Evolutionary conservation across 1,140 invertebrate species (phyloP), one percentile per base, ranked within the genome.

Genomic region (Euura saliciscinereae): DNA sequence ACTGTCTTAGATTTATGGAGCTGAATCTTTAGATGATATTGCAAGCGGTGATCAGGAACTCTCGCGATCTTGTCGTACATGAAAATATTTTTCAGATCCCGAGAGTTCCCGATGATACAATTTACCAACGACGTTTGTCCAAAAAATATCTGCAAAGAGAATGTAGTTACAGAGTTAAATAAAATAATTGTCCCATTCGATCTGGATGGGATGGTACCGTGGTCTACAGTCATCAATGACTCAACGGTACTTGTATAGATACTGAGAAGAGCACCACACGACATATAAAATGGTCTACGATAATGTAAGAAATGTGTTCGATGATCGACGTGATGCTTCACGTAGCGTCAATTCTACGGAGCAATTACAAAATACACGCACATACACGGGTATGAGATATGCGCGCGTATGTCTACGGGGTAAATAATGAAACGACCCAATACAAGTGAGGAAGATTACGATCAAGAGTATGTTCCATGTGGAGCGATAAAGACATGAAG

Each of bases 121-220:
- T 59, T n/a, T 11, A n/a, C 5, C 51, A 59, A 59, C 13, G 3
- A 8, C 3, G 13, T 59, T 2, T 59, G 28, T 28, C 28, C 28
- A 28, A 28, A 28, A 28, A 28, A 28, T 28, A 28, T 28, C 51
- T 59, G 51, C 8, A 59, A 11, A 59, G 3, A 59, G 3, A n/a
- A 59, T 59, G 3, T 6, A n/a, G 51, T 59, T 59, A 59, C 51
- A 59, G 13, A 0, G 28, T 28, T 28, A 28, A 28, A 28, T 28
- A 28, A 28, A 28, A 28, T 28, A 28, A 28, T 59, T 8, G 51
- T 59, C 51, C 51, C 51, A 59, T 59, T 59, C 51, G 13, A n/a
- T 59, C 51, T 59, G 51, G 51, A 59, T 59, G 51, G 51, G 51
- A 59, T 59, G 28, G 51, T 59, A 59, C 51, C 51, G 51, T 59